phyloP scores from a whole-genome alignment of 2,113 vertebrate species.

The Oriolus oriolus region DNA sequence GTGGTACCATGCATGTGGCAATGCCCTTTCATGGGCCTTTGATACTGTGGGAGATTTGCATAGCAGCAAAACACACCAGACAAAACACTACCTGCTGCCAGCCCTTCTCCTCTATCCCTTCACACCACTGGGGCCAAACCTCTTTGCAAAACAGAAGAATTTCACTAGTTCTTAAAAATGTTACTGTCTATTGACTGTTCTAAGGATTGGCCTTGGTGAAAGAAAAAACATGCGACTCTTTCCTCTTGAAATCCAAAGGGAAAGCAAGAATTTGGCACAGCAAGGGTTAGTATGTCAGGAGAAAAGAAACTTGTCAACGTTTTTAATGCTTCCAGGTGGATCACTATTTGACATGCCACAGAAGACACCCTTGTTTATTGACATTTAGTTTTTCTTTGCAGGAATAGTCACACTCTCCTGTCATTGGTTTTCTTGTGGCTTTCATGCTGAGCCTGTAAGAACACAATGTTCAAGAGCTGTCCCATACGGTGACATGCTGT shows the following conservation, averaged over 20 bases:
- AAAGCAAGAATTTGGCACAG: not conserved
- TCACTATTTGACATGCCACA: not conserved
- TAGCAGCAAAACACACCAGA: fast-evolving
- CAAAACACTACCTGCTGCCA: not conserved
- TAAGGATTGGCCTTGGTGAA: not conserved
- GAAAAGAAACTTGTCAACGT: not conserved
- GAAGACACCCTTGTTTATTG: conserved; percentile 17
- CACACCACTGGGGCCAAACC: not conserved
- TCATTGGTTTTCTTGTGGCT: not conserved
- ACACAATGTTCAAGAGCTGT: conserved; percentile 6
- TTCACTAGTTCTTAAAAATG: not conserved
- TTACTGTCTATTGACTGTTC: not conserved
- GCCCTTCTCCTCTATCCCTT: not conserved
- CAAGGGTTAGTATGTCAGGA: not conserved
- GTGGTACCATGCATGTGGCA: fast-evolving
- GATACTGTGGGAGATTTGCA: fast-evolving
- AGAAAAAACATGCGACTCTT: not conserved
- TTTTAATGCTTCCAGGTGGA: conserved; percentile 6
- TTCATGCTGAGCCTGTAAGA: conserved; percentile 6
- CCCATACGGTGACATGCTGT: not conserved
- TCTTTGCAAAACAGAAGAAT: not conserved
- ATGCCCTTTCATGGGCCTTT: not conserved
- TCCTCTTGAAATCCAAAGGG: not conserved
- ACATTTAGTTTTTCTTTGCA: conserved; percentile 6
- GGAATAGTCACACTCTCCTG: not conserved